Percentiles rank a stretch among this genome's conserved stretches.
Conservation (phyloP, 1,140 invertebrate species). For the Geopemphigus sp. region DNA sequence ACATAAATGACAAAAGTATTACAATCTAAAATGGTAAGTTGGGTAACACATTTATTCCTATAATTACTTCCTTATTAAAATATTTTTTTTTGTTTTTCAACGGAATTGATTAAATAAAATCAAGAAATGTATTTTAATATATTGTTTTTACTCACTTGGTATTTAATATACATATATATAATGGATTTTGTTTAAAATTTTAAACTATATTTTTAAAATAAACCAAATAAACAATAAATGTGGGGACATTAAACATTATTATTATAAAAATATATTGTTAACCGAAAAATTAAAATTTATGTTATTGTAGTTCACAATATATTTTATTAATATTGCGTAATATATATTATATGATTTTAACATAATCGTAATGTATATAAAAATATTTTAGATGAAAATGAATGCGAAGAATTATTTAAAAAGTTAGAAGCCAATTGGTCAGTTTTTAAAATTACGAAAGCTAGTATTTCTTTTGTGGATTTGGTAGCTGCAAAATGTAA, state of each 20-base stretch:
- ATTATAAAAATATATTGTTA: too few species aligned
- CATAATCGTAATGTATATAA: too few species aligned
- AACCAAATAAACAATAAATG: too few species aligned
- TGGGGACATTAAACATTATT: too few species aligned
- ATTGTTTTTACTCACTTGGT: background rate
- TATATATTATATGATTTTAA: too few species aligned
- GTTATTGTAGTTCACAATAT: too few species aligned
- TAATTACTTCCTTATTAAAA: constrained; percentile 28
- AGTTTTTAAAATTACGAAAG: constrained; percentile 11
- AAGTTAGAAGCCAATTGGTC: constrained; percentile 17
- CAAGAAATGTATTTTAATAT: background rate
- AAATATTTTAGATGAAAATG: constrained; percentile 18
- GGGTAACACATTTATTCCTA: background rate
- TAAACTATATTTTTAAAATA: too few species aligned
- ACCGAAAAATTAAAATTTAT: too few species aligned
- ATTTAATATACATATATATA: too few species aligned
- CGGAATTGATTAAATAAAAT: background rate
- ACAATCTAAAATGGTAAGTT: background rate
- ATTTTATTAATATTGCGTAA: too few species aligned
- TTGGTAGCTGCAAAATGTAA: constrained; percentile 36
- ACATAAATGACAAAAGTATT: background rate
- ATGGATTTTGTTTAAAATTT: too few species aligned
- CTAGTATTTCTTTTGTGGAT: constrained; percentile 34
- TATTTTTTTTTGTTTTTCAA: background rate
- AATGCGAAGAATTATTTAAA: constrained; percentile 23